Conservation (phyloP, 2,113 vertebrate genomes). For the Pituophis catenifer region DNA sequence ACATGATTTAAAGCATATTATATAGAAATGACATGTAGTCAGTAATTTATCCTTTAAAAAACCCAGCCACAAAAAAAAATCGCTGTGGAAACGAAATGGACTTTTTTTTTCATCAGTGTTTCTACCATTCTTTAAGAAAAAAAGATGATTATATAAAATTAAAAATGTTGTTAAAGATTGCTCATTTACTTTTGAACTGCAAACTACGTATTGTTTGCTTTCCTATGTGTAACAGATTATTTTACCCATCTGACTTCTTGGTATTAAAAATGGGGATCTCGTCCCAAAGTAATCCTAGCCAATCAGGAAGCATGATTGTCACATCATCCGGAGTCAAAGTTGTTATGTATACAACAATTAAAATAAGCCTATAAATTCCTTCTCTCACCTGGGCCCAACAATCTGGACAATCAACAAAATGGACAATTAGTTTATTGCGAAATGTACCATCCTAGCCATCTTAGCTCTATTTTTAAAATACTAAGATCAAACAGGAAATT, state of each 20-base stretch:
- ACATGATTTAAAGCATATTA: constrained; percentile 74
- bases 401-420: not conserved
- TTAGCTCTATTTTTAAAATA: constrained; percentile 37
- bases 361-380: not conserved
- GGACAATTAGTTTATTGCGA: not conserved
- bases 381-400: not conserved
- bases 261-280: not conserved
- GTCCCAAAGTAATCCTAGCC: not conserved
- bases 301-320: not conserved
- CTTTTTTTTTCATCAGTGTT: constrained; percentile 76
- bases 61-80: constrained; percentile 62
- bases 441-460: not conserved
- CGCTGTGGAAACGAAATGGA: constrained; percentile 72
- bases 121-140: constrained; percentile 71
- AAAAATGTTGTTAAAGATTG: constrained; percentile 75
- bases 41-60: constrained; percentile 77
- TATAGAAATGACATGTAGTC: constrained; percentile 72
- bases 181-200: constrained; percentile 67
- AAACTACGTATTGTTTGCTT: not conserved
- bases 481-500: constrained; percentile 75
- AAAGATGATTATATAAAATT: constrained; percentile 76
- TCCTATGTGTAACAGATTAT: not conserved
- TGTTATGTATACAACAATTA: not conserved
- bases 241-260: not conserved
- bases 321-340: not conserved